Percentiles rank a stretch among this genome's conserved stretches.
phyloP scores from a whole-genome alignment of 2,113 vertebrate genomes.

The Ictidomys tridecemlineatus region DNA sequence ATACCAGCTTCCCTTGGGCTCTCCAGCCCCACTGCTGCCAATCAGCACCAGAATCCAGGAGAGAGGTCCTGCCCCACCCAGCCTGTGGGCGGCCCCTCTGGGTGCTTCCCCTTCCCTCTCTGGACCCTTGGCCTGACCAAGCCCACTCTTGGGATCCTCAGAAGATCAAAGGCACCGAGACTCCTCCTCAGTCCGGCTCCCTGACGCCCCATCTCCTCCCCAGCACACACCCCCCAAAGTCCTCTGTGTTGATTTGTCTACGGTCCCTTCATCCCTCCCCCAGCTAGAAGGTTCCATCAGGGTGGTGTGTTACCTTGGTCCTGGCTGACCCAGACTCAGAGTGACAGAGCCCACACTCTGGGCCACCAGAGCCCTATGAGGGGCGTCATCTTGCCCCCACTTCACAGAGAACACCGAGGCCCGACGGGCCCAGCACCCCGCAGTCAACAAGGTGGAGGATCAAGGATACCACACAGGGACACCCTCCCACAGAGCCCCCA shows the following conservation, averaged over 20 bases:
- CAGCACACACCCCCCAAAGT: neutral
- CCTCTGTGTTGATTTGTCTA: neutral
- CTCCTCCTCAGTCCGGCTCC: neutral
- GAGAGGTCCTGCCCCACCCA: neutral
- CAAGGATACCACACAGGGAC: neutral
- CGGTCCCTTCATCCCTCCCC: too few relatives aligned
- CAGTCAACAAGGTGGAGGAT: too few relatives aligned
- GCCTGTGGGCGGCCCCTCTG: too few relatives aligned
- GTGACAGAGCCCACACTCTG: too few relatives aligned
- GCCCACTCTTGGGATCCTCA: neutral
- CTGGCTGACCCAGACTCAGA: neutral
- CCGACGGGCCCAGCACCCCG: too few relatives aligned
- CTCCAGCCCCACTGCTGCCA: neutral
- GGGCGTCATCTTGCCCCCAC: neutral
- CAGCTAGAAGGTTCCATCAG: neutral
- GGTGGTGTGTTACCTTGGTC: neutral
- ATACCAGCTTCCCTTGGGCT: neutral
- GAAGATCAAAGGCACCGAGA: neutral
- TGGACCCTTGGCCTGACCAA: fast-evolving
- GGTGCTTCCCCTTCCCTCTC: neutral
- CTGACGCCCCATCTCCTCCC: neutral
- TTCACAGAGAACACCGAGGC: neutral
- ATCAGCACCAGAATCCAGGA: fast-evolving
- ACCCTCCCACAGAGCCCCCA: too few relatives aligned
- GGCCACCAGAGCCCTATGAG: neutral